Base-by-base conservation (phyloP, 2,797 vertebrate species). In the Falco rusticolus region DNA sequence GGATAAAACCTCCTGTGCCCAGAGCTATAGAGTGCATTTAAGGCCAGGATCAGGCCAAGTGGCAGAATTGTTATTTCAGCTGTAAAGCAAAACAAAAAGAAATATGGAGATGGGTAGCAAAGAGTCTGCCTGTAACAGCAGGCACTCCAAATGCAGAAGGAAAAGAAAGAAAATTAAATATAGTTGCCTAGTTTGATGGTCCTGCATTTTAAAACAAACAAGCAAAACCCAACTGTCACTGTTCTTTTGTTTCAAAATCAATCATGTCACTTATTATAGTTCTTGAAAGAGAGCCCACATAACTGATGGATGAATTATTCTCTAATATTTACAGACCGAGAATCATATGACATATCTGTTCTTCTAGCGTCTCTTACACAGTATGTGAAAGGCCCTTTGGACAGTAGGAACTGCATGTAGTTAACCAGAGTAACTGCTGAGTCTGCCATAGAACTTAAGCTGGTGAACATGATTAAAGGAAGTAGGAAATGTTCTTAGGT, bases 181-280 rank as follows among this genome's bases (percentile, higher is more conserved):
- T 54, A 39, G 13, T 34, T 68, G 39, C 43, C 59, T 68, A 28
- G 13, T 50, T 41, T 75, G 43, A 50, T 70, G 14, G 28, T 41
- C 34, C 47, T 68, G 50, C 54, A 13, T 72, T 74, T 13, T 21
- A 69, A 43, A 89, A 53, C 13, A 43, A 9, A 12, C 0, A 26
- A 25, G 45, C 16, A n/a, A 65, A 78, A 37, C 43, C 16, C 16
- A 70, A 16, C 19, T 43, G 33, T 61, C n/a, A 16, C 20, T 71
- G n/a, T 54, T 87, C 25, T 77, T 93, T 84, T 82, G 41, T 86
- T 91, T 90, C 63, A 74, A n/a, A 92, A 78, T 91, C 37, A 84
- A 13, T n/a, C 11, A 3, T 60, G 21, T 54, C 53, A 48, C 22
- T 74, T 91, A 25, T 33, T 75, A 79, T 3, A 71, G 74, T 77